phyloP scores from a whole-genome alignment of 2,888 invertebrate genomes.

The Bombylius major region DNA sequence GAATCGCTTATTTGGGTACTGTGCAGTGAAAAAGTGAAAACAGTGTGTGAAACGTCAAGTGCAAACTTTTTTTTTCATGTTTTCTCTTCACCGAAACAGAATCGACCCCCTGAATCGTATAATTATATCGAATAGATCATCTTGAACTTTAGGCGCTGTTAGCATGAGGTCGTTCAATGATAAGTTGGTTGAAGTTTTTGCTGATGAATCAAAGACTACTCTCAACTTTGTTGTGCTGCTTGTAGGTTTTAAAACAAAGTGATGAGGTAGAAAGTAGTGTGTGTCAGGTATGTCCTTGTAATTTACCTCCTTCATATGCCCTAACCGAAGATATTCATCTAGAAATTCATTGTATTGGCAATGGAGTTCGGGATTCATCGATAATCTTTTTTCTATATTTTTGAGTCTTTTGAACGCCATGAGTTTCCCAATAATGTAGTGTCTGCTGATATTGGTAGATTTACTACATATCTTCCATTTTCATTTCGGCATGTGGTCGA shows the following conservation, averaged over 20 bases:
- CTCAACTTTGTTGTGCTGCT: neutral
- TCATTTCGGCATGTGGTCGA: neutral
- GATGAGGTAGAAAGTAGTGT: neutral
- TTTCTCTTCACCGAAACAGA: no score
- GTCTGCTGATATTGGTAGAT: neutral
- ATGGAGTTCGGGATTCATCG: neutral
- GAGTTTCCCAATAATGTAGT: neutral
- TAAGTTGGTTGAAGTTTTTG: neutral
- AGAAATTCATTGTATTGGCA: neutral
- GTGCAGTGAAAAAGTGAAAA: no score
- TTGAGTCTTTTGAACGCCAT: neutral
- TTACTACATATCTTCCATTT: neutral
- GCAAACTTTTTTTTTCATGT: no score
- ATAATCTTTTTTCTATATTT: neutral
- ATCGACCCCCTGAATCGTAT: no score
- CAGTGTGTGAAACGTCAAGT: no score
- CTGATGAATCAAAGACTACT: neutral
- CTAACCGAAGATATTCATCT: neutral
- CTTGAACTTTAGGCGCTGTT: slow-evolving; percentile 8
- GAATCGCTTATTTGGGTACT: no score
- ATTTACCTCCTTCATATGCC: neutral
- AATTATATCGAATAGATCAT: slow-evolving; percentile 1
- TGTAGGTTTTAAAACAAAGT: neutral
- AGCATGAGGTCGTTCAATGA: neutral
- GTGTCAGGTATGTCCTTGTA: neutral